Percentiles rank a stretch among this genome's conserved stretches.
These are phyloP conservation scores for Grapholita molesta DNA, from an alignment of 1,140 invertebrate species.

Conservation along the genomic window DNA sequence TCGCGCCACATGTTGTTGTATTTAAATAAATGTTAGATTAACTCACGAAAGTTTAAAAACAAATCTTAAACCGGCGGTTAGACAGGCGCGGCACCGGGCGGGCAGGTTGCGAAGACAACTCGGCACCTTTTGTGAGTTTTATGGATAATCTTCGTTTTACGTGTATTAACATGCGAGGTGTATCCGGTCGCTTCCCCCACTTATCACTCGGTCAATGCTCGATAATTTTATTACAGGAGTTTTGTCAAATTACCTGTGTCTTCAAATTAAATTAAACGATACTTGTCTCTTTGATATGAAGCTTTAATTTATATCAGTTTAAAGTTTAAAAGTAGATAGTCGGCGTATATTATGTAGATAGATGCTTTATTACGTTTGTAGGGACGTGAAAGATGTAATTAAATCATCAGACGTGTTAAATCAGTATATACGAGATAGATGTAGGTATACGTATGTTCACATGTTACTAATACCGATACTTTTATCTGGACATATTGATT, in stretches of 20 bases:
- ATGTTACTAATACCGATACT: too few species aligned
- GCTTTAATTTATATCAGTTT: slow-evolving; percentile 50
- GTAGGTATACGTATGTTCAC: too few species aligned
- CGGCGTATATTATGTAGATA: neutral
- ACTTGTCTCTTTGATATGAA: slow-evolving; percentile 61
- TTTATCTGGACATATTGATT: too few species aligned
- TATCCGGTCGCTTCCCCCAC: slow-evolving; percentile 56
- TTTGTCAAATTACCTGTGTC: slow-evolving; percentile 73
- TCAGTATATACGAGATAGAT: too few species aligned
- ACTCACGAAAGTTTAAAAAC: too few species aligned
- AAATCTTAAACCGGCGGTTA: slow-evolving; percentile 14
- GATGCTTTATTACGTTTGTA: neutral
- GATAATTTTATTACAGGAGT: slow-evolving; percentile 77
- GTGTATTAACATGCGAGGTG: slow-evolving; percentile 64
- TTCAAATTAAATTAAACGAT: slow-evolving; percentile 74
- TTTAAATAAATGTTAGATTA: too few species aligned
- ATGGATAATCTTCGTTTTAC: slow-evolving; percentile 68
- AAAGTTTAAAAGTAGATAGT: neutral
- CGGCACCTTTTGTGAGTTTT: slow-evolving; percentile 72
- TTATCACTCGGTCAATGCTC: slow-evolving; percentile 68
- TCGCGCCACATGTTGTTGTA: too few species aligned
- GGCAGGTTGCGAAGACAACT: slow-evolving; percentile 53
- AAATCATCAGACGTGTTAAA: too few species aligned
- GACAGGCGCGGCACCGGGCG: slow-evolving; percentile 37
- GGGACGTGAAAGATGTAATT: neutral